These are phyloP conservation scores for Agrotis puta DNA, from an alignment of 2,888 invertebrate species.

Conservation along the genomic window DNA sequence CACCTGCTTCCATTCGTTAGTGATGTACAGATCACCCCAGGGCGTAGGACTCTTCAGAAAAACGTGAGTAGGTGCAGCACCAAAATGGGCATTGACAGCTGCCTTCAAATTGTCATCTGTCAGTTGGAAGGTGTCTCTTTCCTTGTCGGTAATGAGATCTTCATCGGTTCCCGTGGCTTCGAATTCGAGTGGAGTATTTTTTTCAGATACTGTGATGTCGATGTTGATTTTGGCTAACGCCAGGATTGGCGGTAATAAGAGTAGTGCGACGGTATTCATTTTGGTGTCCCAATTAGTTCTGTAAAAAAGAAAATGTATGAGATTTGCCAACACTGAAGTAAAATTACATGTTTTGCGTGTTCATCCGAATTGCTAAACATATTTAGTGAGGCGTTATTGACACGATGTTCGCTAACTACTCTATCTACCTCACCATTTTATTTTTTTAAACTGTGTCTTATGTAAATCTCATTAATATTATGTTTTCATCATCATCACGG, in stretches of 20 bases:
- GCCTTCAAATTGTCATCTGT: constrained; percentile 69
- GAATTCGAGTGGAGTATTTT: constrained; percentile 51
- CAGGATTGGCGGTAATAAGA: constrained; percentile 41
- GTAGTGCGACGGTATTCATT: constrained; percentile 29
- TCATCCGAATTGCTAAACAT: background rate
- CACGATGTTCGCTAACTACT: background rate
- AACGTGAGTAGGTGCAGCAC: constrained; percentile 61
- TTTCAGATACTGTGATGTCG: constrained; percentile 64
- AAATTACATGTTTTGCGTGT: background rate
- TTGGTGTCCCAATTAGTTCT: constrained; percentile 7
- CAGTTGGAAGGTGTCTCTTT: constrained; percentile 68
- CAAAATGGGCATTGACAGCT: constrained; percentile 64
- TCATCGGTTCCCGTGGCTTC: constrained; percentile 62
- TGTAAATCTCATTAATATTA: no score
- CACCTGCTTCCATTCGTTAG: constrained; percentile 72
- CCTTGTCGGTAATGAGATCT: constrained; percentile 66
- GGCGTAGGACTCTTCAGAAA: constrained; percentile 73
- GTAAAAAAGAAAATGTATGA: constrained; percentile 1
- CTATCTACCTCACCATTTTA: background rate
- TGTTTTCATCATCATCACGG: no score
- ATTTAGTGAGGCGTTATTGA: constrained; percentile 3
- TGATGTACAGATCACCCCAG: constrained; percentile 75
- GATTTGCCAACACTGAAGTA: background rate
- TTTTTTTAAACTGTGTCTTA: background rate
- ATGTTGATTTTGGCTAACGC: constrained; percentile 69